Conservation (phyloP, 2,888 invertebrate species). For the Malthinus seriepunctatus region DNA sequence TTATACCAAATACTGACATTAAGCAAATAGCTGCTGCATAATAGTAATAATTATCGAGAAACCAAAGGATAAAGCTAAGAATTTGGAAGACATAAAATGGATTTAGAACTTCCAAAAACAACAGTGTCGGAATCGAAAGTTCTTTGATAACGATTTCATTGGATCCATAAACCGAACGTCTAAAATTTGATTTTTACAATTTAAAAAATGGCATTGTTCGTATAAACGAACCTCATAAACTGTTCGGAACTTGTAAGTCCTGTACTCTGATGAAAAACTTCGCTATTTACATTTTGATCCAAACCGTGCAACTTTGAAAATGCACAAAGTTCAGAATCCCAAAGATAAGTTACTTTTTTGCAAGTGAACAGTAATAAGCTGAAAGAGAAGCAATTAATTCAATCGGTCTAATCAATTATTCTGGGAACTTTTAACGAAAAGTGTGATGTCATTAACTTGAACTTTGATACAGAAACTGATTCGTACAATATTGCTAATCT, state of each 20-base stretch:
- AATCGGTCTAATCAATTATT: neutral
- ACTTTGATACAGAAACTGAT: neutral
- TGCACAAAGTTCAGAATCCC: conserved; percentile 70
- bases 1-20: conserved; percentile 83
- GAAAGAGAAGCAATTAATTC: conserved; percentile 6
- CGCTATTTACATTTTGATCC: conserved; percentile 68
- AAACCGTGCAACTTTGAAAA: conserved; percentile 76
- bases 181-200: conserved; percentile 47
- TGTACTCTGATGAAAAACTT: conserved; percentile 65
- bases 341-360: conserved; percentile 82
- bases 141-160: conserved; percentile 85
- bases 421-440: neutral
- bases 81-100: conserved; percentile 97
- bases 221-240: conserved; percentile 62
- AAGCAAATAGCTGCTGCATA: conserved; percentile 85
- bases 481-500: neutral
- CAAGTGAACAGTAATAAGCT: conserved; percentile 69
- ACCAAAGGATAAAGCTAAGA: conserved; percentile 88
- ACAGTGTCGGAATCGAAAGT: conserved; percentile 69
- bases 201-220: neutral
- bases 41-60: conserved; percentile 85
- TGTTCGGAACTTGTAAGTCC: conserved; percentile 65
- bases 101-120: conserved; percentile 84
- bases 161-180: conserved; percentile 78
- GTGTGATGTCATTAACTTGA: neutral